Conservation (phyloP, 2,888 invertebrate genomes). For the Epistrophella euchroma region DNA sequence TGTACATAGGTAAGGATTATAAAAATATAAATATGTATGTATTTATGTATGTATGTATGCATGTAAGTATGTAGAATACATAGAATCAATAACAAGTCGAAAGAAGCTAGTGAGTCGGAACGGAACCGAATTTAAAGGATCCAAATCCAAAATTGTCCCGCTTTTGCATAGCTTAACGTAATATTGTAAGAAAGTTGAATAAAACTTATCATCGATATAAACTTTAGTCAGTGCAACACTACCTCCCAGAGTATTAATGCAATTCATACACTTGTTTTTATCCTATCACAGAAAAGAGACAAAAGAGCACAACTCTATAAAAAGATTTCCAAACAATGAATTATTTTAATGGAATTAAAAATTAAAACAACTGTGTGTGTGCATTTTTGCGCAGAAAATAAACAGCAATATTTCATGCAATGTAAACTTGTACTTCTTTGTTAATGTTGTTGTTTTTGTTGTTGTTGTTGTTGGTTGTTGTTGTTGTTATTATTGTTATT, state of each 20-base stretch:
- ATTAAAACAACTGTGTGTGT: conserved; percentile 9
- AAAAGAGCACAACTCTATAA: conserved; percentile 4
- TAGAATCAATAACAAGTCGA: too few relatives aligned
- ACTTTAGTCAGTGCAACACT: background rate
- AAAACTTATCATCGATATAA: background rate
- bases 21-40: too few relatives aligned
- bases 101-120: background rate
- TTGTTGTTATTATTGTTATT: conserved; percentile 9
- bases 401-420: conserved; percentile 47
- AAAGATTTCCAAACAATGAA: conserved; percentile 55
- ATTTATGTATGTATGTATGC: too few relatives aligned
- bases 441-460: background rate
- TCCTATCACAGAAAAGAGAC: background rate
- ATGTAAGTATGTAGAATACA: too few relatives aligned
- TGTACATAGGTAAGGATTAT: background rate
- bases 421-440: conserved; percentile 24
- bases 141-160: background rate
- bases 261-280: background rate
- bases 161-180: background rate
- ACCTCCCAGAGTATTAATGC: background rate
- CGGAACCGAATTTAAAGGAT: background rate
- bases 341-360: conserved; percentile 1
- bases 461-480: too few relatives aligned
- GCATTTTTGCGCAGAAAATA: conserved; percentile 51
- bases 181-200: background rate